Percentiles rank a stretch among this genome's conserved stretches.
phyloP scores from a whole-genome alignment of 2,113 vertebrate species.

The Centrocercus urophasianus region DNA sequence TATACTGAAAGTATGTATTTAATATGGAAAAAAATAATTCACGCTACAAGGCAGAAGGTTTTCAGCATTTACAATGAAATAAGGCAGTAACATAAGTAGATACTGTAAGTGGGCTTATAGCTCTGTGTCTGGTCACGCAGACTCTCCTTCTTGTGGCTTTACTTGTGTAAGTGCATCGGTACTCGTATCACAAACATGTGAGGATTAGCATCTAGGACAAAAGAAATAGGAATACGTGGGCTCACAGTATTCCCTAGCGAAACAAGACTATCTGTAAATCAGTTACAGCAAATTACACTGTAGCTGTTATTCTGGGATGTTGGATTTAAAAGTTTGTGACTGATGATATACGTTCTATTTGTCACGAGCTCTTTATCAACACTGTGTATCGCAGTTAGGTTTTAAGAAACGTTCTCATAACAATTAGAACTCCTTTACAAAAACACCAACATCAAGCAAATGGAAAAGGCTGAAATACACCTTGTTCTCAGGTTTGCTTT shows the following conservation, averaged over 20 bases:
- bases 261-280: background rate
- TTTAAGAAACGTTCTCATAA: background rate
- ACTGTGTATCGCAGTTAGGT: background rate
- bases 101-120: slow-evolving; percentile 28
- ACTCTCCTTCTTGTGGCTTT: background rate
- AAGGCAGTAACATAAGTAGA: slow-evolving; percentile 21
- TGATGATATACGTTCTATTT: background rate
- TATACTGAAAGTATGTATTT: slow-evolving; percentile 14
- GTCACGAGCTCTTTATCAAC: background rate
- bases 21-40: background rate
- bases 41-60: background rate
- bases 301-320: background rate
- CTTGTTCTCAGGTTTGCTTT: background rate
- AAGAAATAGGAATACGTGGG: background rate
- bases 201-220: slow-evolving; percentile 19
- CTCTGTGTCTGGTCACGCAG: background rate
- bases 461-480: accelerated
- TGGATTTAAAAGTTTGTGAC: background rate
- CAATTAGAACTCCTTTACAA: background rate
- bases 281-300: background rate
- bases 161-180: background rate
- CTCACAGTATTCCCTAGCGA: background rate
- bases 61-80: slow-evolving; percentile 51
- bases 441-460: background rate
- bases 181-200: slow-evolving; percentile 1